Base-by-base conservation (phyloP, 2,888 invertebrate species). In the Anagyrus pseudococci region DNA sequence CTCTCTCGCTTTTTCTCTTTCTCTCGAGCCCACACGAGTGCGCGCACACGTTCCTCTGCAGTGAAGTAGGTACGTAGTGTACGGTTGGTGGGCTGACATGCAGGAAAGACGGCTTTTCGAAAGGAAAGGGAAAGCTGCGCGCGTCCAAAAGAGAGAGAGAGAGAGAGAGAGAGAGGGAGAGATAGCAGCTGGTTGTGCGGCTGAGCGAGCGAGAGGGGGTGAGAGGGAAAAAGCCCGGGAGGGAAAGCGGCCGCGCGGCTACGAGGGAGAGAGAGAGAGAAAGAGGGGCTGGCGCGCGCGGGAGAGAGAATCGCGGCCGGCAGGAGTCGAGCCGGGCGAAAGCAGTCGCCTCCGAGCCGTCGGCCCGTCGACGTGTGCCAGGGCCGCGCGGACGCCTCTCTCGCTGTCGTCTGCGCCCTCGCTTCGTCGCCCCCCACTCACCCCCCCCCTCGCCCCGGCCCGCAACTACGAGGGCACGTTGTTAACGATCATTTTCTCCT, bases 301-400 rank as follows among this genome's bases (percentile, higher is more conserved):
- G 68, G 73, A 72, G 75, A 73, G 74, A 74, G 72, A 70, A 71
- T 8, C 33, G 19, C 41, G 40, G n/a, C 52, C 74, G 75, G 74
- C 75, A 73, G 75, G 75, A 73, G 77, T 77, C 76, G 75, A 76
- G 76, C 70, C 64, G 23, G 15, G 55, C 55, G 44, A 50, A 23
- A 62, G 62, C 75, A 77, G 77, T 77, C 71, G 76, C 74, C 73
- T 76, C 72, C 74, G 76, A 77, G 69, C 77, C 74, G 74, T 70
- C 73, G 74, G 69, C 71, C 75, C 72, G 77, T 72, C 70, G 70
- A 69, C 70, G 69, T 69, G 72, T 68, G 68, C 64, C 67, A 26
- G 67, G 64, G 64, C 68, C 63, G 69, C 67, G 68, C 67, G 68
- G 67, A 68, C 66, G 66, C 64, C 59, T 62, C 48, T 48, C 41